Evolutionary conservation across 2,113 vertebrate species (phyloP).

Genomic region (Isurus oxyrinchus): DNA sequence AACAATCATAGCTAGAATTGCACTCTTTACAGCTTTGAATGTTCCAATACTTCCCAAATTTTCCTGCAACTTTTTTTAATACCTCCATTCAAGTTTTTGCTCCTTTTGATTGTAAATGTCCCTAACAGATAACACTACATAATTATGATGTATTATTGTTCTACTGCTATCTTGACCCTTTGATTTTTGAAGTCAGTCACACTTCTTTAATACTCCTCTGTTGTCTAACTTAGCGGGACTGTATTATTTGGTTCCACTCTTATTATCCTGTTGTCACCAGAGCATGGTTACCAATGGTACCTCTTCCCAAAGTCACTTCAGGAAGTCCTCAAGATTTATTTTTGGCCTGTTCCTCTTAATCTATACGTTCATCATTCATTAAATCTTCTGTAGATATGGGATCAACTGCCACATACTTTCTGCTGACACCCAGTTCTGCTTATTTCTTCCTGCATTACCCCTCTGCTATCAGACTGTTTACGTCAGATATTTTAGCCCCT

Average conservation of each 20-base stretch:
- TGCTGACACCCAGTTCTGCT: not conserved
- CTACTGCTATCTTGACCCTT: not conserved
- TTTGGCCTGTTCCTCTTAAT: not conserved
- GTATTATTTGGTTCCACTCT: not conserved
- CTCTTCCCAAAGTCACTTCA: not conserved
- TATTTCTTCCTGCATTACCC: not conserved
- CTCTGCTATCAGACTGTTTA: not conserved
- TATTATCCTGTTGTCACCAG: not conserved
- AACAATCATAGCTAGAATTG: not conserved
- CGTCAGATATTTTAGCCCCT: not conserved
- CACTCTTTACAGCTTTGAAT: not conserved
- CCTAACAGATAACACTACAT: not conserved
- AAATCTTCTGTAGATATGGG: not conserved
- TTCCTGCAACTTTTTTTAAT: not conserved
- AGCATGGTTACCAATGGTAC: not conserved
- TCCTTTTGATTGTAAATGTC: not conserved
- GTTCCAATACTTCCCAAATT: not conserved
- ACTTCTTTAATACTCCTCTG: not conserved
- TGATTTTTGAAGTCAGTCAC: not conserved
- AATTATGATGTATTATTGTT: not conserved
- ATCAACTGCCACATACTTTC: not conserved
- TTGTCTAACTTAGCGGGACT: not conserved
- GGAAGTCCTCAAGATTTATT: not conserved
- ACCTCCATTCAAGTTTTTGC: not conserved
- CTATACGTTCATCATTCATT: not conserved